A percentile compares a stretch with the other conserved stretches of the same genome.
These are phyloP conservation scores for Stylophora pistillata DNA, from an alignment of 64 coral and sea anemone genomes.

Conservation along the genomic window DNA sequence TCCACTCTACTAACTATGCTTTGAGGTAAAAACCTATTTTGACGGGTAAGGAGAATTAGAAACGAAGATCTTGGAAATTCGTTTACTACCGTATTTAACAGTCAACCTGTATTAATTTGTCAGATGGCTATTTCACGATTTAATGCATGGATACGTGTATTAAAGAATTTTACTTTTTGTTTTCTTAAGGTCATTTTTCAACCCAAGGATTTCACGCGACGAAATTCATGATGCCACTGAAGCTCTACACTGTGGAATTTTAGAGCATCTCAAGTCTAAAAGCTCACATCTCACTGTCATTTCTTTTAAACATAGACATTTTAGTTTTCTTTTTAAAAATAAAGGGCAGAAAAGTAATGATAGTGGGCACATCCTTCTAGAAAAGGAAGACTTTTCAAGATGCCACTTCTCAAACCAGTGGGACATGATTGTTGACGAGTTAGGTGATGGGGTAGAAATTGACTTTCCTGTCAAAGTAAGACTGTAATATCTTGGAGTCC, in stretches of 20 bases:
- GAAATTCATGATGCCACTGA: not conserved
- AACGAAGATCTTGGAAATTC: not conserved
- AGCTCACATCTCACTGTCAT: not conserved
- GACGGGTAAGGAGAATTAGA: not conserved
- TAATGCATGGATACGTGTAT: no score
- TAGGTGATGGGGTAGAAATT: conserved; percentile 41
- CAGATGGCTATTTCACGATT: no score
- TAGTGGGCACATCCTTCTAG: not conserved
- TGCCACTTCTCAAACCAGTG: conserved; percentile 15
- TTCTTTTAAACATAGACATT: conserved; percentile 26
- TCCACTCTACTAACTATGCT: no score
- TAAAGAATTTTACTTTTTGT: not conserved
- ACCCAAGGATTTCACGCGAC: not conserved
- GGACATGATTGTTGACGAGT: conserved; percentile 9
- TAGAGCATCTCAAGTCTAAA: conserved; percentile 8
- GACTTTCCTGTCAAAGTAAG: conserved; percentile 34
- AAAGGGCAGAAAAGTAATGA: not conserved
- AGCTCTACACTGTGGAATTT: not conserved
- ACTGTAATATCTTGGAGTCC: conserved; percentile 25
- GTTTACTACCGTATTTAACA: not conserved
- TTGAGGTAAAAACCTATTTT: not conserved
- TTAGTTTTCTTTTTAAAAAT: conserved; percentile 24
- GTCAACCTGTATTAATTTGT: no score
- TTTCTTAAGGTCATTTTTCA: conserved; percentile 10
- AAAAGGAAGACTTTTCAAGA: conserved; percentile 35